Conservation (phyloP, 2,113 vertebrate species). For the Siniperca chuatsi region DNA sequence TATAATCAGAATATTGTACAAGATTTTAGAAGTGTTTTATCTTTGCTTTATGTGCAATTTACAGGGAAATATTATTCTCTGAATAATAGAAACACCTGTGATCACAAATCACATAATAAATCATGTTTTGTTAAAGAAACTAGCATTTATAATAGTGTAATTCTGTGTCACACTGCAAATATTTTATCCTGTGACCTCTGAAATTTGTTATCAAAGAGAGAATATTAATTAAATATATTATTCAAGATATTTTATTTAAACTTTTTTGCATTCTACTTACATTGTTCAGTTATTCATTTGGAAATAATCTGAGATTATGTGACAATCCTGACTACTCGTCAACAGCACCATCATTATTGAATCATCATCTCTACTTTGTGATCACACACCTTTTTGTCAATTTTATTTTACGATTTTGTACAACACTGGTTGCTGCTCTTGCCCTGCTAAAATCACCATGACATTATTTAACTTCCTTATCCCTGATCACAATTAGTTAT, state of each 20-base stretch:
- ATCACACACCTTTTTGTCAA: background rate
- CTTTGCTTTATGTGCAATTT: background rate
- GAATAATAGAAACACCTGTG: background rate
- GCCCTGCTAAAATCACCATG: background rate
- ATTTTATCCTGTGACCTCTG: constrained; percentile 13
- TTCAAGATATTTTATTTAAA: constrained; percentile 7
- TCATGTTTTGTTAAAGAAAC: constrained; percentile 23
- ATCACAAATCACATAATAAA: background rate
- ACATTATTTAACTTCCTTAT: constrained; percentile 1
- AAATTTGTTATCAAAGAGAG: constrained; percentile 1
- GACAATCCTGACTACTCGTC: background rate
- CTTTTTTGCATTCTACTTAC: background rate
- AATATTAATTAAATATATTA: background rate
- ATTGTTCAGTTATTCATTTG: background rate
- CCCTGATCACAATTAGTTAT: constrained; percentile 19
- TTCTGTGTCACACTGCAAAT: constrained; percentile 2
- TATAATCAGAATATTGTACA: background rate
- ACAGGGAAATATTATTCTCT: background rate
- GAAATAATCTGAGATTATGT: background rate
- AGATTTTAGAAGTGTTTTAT: background rate
- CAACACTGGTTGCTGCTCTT: background rate
- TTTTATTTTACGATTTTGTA: background rate
- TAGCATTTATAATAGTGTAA: constrained; percentile 5
- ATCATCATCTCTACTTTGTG: background rate
- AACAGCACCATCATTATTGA: background rate